Evolutionary conservation across 1,140 invertebrate species (phyloP).

Genomic region (Paraescarpia echinospica): DNA sequence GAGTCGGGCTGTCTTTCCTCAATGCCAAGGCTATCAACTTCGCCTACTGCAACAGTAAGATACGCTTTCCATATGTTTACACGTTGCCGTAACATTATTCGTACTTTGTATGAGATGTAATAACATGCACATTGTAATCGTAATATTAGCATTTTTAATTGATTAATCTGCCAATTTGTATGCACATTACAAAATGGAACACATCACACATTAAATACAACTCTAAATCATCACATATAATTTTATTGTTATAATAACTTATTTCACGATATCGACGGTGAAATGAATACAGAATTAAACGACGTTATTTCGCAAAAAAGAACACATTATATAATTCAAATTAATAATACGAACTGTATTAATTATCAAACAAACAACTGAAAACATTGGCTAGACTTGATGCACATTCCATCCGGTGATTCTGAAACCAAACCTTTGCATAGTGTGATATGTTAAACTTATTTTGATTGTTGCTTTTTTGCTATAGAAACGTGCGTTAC

Average conservation of each 20-base stretch:
- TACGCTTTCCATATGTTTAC: not conserved
- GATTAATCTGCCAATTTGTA: not conserved
- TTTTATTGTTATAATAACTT: not conserved
- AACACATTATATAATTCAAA: too few relatives aligned
- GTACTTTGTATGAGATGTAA: too few relatives aligned
- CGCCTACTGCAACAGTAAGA: constrained; percentile 48
- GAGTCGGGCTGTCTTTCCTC: constrained; percentile 48
- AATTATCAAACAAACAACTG: too few relatives aligned
- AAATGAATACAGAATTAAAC: too few relatives aligned
- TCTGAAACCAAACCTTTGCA: not conserved
- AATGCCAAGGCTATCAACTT: constrained; percentile 52
- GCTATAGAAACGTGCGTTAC: constrained; percentile 1
- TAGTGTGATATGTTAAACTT: not conserved
- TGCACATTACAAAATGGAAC: not conserved
- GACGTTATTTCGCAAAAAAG: too few relatives aligned
- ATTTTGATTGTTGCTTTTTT: not conserved
- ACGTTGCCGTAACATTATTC: too few relatives aligned
- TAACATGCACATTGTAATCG: not conserved
- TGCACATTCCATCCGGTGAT: too few relatives aligned
- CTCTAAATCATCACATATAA: not conserved
- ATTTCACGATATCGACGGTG: too few relatives aligned
- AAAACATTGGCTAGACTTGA: not conserved
- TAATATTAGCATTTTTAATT: not conserved
- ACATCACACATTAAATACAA: not conserved
- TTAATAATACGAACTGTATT: too few relatives aligned